Base-by-base conservation (phyloP, 2,888 invertebrate species). In the Cyclophora albipunctata region DNA sequence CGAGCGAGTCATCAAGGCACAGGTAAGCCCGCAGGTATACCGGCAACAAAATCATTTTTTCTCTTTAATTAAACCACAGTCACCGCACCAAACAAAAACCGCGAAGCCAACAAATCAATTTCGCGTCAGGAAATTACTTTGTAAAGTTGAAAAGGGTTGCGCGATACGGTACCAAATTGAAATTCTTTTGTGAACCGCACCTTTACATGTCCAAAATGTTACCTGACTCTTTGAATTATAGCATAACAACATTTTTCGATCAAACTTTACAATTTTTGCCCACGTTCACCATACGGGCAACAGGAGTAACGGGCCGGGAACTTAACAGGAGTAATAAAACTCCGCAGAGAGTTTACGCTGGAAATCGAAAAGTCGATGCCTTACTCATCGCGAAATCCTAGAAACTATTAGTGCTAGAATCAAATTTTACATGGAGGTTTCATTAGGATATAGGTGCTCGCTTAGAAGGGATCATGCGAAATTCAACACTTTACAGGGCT, bases 101-200 rank as follows among this genome's bases (percentile, higher is more conserved):
- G 68, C 76, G 77, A 71, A 74, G 67, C 77, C 78, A 75, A 84
- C 85, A 84, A 86, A 87, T 86, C 86, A 85, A 86, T 86, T 86
- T 81, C 73, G 77, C 77, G 76, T 80, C 81, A 78, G 81, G 77
- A 84, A 85, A 85, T 87, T 86, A 86, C 84, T 83, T 84, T 82
- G 81, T 76, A 78, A 81, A 82, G 75, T 81, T 82, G 80, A 81
- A 81, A 83, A 79, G 82, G 80, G 83, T 83, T 79, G 69, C 65
- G 73, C 81, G 79, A 83, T 83, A 83, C 81, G 73, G 73, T 69
- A 79, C 78, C 81, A 84, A 85, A 86, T 84, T 86, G 86, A 85
- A 87, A 87, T 87, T 87, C 85, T 86, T 85, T 86, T 84, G 82
- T 84, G 66, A 68, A 59, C 71, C 69, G 64, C 70, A 75, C 84